A percentile compares a stretch with the other conserved stretches of the same genome.
These are phyloP conservation scores for Pluvianellus socialis DNA, from an alignment of 2,113 vertebrate genomes.

Conservation along the genomic window DNA sequence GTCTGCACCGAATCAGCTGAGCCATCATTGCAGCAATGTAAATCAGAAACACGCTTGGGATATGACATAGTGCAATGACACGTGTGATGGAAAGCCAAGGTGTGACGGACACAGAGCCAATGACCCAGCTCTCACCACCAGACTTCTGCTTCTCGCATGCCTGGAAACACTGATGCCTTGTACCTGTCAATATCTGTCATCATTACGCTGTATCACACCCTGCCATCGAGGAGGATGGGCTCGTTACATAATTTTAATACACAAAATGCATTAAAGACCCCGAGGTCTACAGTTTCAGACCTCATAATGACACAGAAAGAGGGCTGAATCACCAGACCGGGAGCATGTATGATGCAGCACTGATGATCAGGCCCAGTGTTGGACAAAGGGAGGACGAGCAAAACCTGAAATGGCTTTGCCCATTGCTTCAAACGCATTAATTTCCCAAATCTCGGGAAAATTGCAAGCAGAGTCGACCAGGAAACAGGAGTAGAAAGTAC, in stretches of 20 bases:
- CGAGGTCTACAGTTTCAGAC: background rate
- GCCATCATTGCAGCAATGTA: rapidly evolving
- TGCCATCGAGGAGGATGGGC: background rate
- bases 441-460: background rate
- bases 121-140: background rate
- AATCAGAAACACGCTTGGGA: rapidly evolving
- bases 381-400: background rate
- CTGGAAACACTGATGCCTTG: background rate
- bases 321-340: background rate
- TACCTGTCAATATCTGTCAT: constrained; percentile 24
- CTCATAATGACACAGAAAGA: background rate
- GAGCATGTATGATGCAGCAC: background rate
- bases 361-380: background rate
- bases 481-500: background rate
- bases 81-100: background rate
- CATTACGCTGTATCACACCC: background rate
- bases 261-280: background rate
- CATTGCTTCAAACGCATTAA: rapidly evolving
- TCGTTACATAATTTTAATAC: constrained; percentile 32
- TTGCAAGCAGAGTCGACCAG: background rate
- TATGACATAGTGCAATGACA: background rate
- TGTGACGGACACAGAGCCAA: background rate
- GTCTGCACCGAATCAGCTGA: background rate
- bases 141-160: background rate
- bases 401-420: background rate